Evolutionary conservation across 1,140 invertebrate genomes (phyloP).

Genomic region (Eupristina koningsbergeri): DNA sequence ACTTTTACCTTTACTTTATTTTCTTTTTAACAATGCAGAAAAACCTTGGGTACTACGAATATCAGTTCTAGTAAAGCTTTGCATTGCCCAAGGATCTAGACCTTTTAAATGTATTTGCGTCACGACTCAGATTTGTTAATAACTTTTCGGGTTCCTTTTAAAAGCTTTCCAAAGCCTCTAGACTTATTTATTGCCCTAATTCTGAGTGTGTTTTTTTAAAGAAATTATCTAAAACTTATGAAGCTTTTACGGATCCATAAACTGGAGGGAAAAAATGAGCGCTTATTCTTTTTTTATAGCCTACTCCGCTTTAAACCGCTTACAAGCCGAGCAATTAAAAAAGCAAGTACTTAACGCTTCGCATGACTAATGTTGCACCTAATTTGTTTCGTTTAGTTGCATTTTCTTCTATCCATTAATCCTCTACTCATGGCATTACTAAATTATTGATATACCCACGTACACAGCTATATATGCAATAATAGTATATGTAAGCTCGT

Average conservation of each 20-base stretch:
- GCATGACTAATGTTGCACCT: not conserved
- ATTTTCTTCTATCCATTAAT: not conserved
- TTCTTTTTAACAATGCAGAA: not conserved
- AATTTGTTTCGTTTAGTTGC: not conserved
- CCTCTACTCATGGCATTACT: not conserved
- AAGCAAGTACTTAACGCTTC: not conserved
- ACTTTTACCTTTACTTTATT: not conserved
- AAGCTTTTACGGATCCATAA: not conserved
- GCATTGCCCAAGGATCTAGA: not conserved
- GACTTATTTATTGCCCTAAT: not conserved
- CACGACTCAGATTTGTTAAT: slow-evolving; percentile 5
- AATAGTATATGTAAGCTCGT: too few species aligned
- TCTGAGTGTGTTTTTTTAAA: not conserved
- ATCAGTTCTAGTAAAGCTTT: not conserved
- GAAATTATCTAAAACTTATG: not conserved
- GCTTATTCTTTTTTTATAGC: not conserved
- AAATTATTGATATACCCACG: not conserved
- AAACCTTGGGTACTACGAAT: not conserved
- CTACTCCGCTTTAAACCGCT: not conserved
- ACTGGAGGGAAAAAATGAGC: not conserved
- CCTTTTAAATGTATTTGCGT: not conserved
- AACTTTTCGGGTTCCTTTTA: not conserved
- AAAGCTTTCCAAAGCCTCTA: not conserved
- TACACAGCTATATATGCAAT: too few species aligned
- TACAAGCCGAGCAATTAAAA: not conserved